A percentile compares a stretch with the other conserved stretches of the same genome.
Evolutionary conservation across 2,888 invertebrate genomes (phyloP).

Genomic region (Cryptocheilus praepositus): DNA sequence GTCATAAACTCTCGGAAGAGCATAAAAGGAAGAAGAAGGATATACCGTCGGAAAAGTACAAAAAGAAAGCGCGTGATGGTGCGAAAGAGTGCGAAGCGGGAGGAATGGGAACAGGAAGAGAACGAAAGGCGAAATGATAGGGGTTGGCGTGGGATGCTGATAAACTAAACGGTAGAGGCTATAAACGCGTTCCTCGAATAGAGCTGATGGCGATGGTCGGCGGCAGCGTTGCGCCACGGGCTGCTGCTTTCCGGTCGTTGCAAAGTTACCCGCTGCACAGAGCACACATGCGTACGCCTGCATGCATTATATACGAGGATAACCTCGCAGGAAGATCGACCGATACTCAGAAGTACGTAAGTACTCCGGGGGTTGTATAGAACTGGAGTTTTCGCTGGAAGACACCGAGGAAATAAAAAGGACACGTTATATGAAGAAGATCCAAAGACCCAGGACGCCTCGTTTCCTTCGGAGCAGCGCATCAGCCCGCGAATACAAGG

Average conservation of each 20-base stretch:
- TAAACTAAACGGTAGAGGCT: conserved; percentile 60
- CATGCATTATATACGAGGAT: not conserved
- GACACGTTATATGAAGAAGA: too few species aligned
- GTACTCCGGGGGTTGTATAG: too few species aligned
- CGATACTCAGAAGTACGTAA: too few species aligned
- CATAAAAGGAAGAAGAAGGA: too few species aligned
- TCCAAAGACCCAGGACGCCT: too few species aligned
- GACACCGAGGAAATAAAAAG: too few species aligned
- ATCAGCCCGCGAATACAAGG: too few species aligned
- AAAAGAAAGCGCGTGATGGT: conserved; percentile 11
- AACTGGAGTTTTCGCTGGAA: too few species aligned
- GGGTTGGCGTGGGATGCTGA: conserved; percentile 44
- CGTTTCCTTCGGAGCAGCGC: too few species aligned
- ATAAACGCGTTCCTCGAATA: conserved; percentile 42
- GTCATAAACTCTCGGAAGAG: conserved; percentile 53
- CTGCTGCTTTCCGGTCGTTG: conserved; percentile 1
- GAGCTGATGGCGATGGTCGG: conserved; percentile 6
- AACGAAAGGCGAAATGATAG: conserved; percentile 14
- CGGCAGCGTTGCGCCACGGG: not conserved
- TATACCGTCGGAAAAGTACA: not conserved
- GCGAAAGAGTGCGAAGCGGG: not conserved
- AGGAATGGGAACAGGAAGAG: not conserved
- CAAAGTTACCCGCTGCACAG: not conserved
- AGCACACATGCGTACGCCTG: not conserved
- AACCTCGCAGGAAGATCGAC: not conserved